Percentiles rank a stretch among this genome's conserved stretches.
Conservation (phyloP, 2,113 vertebrate species). For the Sorex araneus region DNA sequence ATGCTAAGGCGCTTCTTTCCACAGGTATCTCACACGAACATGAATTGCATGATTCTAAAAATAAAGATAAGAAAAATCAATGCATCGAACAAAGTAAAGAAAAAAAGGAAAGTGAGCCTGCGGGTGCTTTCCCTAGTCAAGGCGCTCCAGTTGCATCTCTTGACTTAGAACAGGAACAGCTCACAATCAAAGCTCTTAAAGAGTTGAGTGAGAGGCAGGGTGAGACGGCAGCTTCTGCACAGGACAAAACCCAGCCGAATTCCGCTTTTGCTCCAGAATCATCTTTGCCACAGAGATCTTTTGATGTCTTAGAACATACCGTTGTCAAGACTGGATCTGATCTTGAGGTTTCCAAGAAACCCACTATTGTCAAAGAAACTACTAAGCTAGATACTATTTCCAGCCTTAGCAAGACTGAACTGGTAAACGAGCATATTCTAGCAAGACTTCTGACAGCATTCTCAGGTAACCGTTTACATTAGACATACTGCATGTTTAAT, state of each 20-base stretch:
- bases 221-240: constrained; percentile 16
- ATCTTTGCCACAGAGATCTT: constrained; percentile 58
- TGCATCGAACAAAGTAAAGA: constrained; percentile 34
- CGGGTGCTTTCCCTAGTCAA: constrained; percentile 27
- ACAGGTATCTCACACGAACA: neutral
- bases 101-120: neutral
- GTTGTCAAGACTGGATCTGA: constrained; percentile 61
- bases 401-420: constrained; percentile 75
- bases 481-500: constrained; percentile 76
- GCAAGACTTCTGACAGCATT: constrained; percentile 92
- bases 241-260: neutral
- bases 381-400: constrained; percentile 60
- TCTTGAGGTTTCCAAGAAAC: constrained; percentile 48
- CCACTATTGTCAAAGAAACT: constrained; percentile 53
- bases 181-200: constrained; percentile 92
- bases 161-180: constrained; percentile 92
- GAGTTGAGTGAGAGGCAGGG: constrained; percentile 85
- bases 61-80: constrained; percentile 10
- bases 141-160: constrained; percentile 82
- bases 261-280: constrained; percentile 43
- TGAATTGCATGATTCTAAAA: constrained; percentile 42
- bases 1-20: constrained; percentile 35
- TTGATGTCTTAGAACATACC: constrained; percentile 23
- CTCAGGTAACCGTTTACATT: constrained; percentile 90
- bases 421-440: constrained; percentile 90